Evolutionary conservation across 1,140 invertebrate species (phyloP).

Genomic region (Tetramorium parvispinum): DNA sequence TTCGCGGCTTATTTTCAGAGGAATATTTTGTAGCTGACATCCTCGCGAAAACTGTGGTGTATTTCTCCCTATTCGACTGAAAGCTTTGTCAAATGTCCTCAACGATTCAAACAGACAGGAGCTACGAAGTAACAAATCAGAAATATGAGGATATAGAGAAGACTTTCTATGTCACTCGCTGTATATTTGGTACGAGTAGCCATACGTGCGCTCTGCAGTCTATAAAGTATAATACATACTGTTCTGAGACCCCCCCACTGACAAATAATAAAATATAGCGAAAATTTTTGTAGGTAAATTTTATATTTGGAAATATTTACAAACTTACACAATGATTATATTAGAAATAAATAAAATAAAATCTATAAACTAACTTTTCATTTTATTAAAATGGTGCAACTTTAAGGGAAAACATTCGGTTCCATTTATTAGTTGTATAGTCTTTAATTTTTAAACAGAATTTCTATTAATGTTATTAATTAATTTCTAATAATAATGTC

Average conservation of each 20-base stretch:
- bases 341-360: neutral
- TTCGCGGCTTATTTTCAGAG: conserved; percentile 21
- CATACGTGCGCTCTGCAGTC: neutral
- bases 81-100: conserved; percentile 29
- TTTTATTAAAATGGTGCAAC: neutral
- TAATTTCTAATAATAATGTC: too few species aligned
- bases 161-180: conserved; percentile 24
- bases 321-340: neutral
- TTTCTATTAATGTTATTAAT: neutral
- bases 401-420: neutral
- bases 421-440: neutral
- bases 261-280: neutral
- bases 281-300: neutral
- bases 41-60: neutral
- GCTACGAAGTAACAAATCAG: conserved; percentile 38
- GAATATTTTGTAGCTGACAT: conserved; percentile 22
- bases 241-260: neutral
- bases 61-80: conserved; percentile 32
- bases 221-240: neutral
- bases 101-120: conserved; percentile 20
- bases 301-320: neutral
- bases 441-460: neutral
- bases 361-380: neutral
- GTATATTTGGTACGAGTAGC: conserved; percentile 2
- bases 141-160: conserved; percentile 11